These are phyloP conservation scores for Illadopsis cleaveri DNA, from an alignment of 2,113 vertebrate species.

Conservation along the genomic window DNA sequence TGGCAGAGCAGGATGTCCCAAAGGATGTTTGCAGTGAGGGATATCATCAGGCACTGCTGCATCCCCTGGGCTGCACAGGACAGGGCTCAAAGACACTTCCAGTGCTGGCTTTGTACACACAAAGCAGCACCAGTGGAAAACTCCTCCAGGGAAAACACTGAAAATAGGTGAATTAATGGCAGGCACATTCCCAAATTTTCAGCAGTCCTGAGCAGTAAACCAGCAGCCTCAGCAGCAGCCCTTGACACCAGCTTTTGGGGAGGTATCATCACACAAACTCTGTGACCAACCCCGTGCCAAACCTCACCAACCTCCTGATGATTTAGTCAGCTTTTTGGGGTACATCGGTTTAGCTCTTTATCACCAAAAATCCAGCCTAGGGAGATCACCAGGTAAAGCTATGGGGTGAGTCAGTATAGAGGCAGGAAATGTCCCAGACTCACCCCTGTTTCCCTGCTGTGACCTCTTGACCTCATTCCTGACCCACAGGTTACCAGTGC, in stretches of 20 bases:
- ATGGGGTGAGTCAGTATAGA: neutral
- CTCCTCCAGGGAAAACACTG: neutral
- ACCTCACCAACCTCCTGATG: neutral
- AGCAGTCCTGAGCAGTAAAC: neutral
- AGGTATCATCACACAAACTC: neutral
- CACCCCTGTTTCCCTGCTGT: neutral
- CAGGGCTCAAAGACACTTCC: neutral
- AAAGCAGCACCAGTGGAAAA: neutral
- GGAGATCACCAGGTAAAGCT: neutral
- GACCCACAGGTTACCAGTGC: fast-evolving
- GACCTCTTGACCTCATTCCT: neutral
- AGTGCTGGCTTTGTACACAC: fast-evolving
- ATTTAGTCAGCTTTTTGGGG: neutral
- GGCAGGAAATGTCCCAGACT: neutral
- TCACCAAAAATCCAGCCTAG: neutral
- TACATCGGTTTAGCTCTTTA: neutral
- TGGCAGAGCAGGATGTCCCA: neutral
- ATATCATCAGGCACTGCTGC: fast-evolving
- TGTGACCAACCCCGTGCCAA: fast-evolving
- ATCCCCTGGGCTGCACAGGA: fast-evolving
- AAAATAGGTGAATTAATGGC: neutral
- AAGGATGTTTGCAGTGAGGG: neutral
- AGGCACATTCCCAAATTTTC: neutral
- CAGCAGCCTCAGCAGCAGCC: neutral
- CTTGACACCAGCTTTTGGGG: neutral